phyloP scores from a whole-genome alignment of 2,888 invertebrate genomes.

The Anoplius nigerrimus region DNA sequence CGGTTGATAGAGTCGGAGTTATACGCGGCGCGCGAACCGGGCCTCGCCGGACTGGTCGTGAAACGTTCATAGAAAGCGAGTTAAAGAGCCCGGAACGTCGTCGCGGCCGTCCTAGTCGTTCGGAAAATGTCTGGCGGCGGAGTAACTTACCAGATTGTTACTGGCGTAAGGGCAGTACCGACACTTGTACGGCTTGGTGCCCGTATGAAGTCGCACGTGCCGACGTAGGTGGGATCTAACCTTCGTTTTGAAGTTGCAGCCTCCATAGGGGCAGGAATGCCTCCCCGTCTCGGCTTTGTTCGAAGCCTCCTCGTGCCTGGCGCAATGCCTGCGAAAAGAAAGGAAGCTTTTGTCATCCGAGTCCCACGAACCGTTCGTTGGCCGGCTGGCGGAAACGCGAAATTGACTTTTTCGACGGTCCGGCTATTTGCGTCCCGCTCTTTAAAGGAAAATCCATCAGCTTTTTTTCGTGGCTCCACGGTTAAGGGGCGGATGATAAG shows the following conservation, averaged over 20 bases:
- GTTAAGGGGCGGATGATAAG: too few species aligned
- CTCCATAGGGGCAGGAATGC: slow-evolving; percentile 64
- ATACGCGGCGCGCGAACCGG: too few species aligned
- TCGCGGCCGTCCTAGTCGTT: too few species aligned
- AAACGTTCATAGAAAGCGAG: too few species aligned
- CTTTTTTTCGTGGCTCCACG: too few species aligned
- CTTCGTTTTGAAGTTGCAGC: slow-evolving; percentile 83
- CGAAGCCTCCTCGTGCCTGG: slow-evolving; percentile 52
- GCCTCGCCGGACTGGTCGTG: too few species aligned
- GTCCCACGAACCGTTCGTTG: slow-evolving; percentile 1
- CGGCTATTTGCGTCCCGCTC: too few species aligned
- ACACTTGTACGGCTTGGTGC: slow-evolving; percentile 90
- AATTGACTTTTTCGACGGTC: neutral
- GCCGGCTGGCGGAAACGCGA: slow-evolving; percentile 6
- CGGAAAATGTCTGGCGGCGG: neutral
- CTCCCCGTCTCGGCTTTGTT: slow-evolving; percentile 26
- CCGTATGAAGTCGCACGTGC: slow-evolving; percentile 87
- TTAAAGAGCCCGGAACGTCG: too few species aligned
- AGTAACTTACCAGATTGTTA: slow-evolving; percentile 83
- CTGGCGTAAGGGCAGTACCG: slow-evolving; percentile 88
- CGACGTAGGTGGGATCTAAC: slow-evolving; percentile 84
- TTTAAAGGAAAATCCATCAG: too few species aligned
- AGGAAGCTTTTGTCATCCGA: slow-evolving; percentile 1
- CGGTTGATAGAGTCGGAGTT: too few species aligned
- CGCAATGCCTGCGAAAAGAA: slow-evolving; percentile 62